Evolutionary conservation across 30 jellyfish, hydroid and myxozoan genomes (phyloP).

Genomic region (Sanderia malayensis): DNA sequence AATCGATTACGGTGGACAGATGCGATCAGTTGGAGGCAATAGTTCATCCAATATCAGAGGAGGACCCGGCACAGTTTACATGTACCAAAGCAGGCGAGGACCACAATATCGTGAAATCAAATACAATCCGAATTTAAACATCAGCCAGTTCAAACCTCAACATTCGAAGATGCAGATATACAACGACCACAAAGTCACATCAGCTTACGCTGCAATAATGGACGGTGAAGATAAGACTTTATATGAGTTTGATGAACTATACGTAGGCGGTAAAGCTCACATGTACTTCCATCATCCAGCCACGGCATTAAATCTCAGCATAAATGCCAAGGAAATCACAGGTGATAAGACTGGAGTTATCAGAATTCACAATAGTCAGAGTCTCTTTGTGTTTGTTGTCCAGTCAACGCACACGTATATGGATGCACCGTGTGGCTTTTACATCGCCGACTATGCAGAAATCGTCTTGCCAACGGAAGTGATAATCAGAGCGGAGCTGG

Average conservation of each 20-base stretch:
- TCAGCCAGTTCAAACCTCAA: slow-evolving; percentile 48
- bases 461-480: slow-evolving; percentile 59
- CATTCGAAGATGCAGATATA: slow-evolving; percentile 33
- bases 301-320: slow-evolving; percentile 29
- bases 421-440: slow-evolving; percentile 73
- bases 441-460: slow-evolving; percentile 52
- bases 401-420: slow-evolving; percentile 68
- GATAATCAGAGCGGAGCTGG: slow-evolving; percentile 54
- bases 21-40: slow-evolving; percentile 48
- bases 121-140: slow-evolving; percentile 22
- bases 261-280: slow-evolving; percentile 52
- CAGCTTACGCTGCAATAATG: slow-evolving; percentile 45
- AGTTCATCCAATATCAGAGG: slow-evolving; percentile 33
- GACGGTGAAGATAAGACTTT: slow-evolving; percentile 30
- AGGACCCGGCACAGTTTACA: slow-evolving; percentile 60
- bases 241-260: slow-evolving; percentile 42
- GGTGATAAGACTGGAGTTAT: slow-evolving; percentile 68
- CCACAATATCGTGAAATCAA: slow-evolving; percentile 64
- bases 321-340: slow-evolving; percentile 46
- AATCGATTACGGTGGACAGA: slow-evolving; percentile 57
- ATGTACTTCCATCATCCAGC: slow-evolving; percentile 46
- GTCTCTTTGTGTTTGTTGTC: slow-evolving; percentile 46
- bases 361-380: slow-evolving; percentile 46
- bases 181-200: slow-evolving; percentile 12
- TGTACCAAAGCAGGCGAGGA: slow-evolving; percentile 64